A percentile compares a stretch with the other conserved stretches of the same genome.
Conservation (phyloP, 2,888 invertebrate species). For the Lasius platythorax region DNA sequence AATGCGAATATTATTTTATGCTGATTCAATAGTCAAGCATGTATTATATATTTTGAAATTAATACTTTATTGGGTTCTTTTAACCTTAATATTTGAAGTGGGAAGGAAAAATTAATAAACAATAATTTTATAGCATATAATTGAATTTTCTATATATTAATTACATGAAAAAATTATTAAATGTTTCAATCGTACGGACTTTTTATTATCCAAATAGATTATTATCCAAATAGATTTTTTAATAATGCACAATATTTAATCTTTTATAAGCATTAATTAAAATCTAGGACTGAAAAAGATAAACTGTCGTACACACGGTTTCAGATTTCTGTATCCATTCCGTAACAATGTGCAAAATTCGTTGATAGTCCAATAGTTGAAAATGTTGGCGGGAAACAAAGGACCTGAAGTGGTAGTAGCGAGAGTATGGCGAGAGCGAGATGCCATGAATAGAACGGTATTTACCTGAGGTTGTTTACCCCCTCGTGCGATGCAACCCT, state of each 20-base stretch:
- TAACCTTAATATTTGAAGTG: background rate
- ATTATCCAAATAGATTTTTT: background rate
- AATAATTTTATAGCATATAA: constrained; percentile 1
- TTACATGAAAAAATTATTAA: background rate
- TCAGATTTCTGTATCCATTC: background rate
- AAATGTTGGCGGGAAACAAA: constrained; percentile 26
- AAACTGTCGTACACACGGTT: background rate
- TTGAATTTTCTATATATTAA: background rate
- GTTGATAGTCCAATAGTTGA: constrained; percentile 27
- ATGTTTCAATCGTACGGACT: background rate
- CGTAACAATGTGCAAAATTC: constrained; percentile 32
- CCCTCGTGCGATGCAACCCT: constrained; percentile 21
- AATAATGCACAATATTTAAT: background rate
- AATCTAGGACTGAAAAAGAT: background rate
- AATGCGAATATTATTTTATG: constrained; percentile 38
- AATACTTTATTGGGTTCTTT: constrained; percentile 22
- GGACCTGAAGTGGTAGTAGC: constrained; percentile 21
- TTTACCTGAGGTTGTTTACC: constrained; percentile 52
- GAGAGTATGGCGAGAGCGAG: background rate
- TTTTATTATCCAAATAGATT: background rate
- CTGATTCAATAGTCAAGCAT: constrained; percentile 14
- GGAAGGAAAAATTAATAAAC: background rate
- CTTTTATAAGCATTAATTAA: background rate
- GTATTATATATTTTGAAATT: background rate
- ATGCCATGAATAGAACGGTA: constrained; percentile 33